Conservation (phyloP, 2,888 invertebrate genomes). For the Spialia ferax region DNA sequence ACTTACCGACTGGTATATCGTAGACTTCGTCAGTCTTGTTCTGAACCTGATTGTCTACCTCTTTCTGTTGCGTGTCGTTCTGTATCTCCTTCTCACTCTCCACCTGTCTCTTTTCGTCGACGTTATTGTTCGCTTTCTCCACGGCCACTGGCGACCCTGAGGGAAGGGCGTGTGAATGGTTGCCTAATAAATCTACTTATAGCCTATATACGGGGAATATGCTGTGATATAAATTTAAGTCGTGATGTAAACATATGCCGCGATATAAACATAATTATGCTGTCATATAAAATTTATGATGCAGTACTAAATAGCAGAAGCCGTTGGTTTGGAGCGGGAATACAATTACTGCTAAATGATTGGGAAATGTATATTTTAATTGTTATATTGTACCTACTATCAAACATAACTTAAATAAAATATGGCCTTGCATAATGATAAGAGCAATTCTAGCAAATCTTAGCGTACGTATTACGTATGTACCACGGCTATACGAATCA, state of each 20-base stretch:
- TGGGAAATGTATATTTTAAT: neutral
- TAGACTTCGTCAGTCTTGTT: conserved; percentile 75
- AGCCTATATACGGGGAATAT: conserved; percentile 25
- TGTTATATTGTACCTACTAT: no score
- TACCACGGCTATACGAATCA: no score
- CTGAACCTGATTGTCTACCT: conserved; percentile 62
- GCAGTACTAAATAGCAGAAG: neutral
- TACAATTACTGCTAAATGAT: neutral
- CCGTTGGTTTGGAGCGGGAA: neutral
- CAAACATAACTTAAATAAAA: neutral
- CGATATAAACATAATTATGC: conserved; percentile 14
- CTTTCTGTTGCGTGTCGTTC: conserved; percentile 60
- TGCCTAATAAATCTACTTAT: conserved; percentile 46
- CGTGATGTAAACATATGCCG: conserved; percentile 16
- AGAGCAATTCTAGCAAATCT: conserved; percentile 5
- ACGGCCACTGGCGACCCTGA: conserved; percentile 71
- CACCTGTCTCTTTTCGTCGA: conserved; percentile 61
- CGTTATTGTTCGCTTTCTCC: conserved; percentile 69
- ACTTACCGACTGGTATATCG: conserved; percentile 83
- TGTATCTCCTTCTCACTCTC: conserved; percentile 49
- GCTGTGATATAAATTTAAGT: neutral
- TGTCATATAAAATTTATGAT: neutral
- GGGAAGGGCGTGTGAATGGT: conserved; percentile 57
- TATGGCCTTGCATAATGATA: neutral
- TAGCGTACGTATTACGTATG: neutral